Evolutionary conservation across 2,888 invertebrate species (phyloP).

Genomic region (Prosopocoilus inquinatus): DNA sequence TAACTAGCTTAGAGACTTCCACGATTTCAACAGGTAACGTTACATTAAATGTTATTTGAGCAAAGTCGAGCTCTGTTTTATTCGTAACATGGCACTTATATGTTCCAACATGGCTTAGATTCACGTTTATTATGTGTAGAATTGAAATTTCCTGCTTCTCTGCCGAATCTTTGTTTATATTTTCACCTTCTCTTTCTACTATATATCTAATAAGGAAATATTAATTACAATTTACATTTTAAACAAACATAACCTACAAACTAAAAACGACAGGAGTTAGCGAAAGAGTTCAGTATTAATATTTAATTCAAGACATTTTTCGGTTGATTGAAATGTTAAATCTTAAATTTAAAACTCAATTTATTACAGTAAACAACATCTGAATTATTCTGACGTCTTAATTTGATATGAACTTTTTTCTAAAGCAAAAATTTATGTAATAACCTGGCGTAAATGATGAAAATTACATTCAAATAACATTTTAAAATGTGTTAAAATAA

Average conservation of each 20-base stretch:
- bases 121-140: slow-evolving; percentile 56
- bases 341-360: too few species aligned
- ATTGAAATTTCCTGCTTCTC: slow-evolving; percentile 50
- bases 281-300: too few species aligned
- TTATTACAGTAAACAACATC: too few species aligned
- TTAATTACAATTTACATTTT: not conserved
- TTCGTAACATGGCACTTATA: slow-evolving; percentile 59
- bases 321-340: too few species aligned
- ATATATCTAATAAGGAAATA: slow-evolving; percentile 38
- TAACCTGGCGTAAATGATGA: too few species aligned
- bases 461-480: too few species aligned
- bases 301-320: too few species aligned
- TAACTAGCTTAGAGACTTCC: slow-evolving; percentile 49
- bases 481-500: too few species aligned
- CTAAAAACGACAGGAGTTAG: not conserved
- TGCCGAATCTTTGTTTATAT: slow-evolving; percentile 46
- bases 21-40: slow-evolving; percentile 54
- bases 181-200: slow-evolving; percentile 48
- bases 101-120: slow-evolving; percentile 59
- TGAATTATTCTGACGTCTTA: too few species aligned
- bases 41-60: slow-evolving; percentile 46
- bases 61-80: slow-evolving; percentile 40
- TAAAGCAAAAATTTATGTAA: too few species aligned
- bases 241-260: not conserved
- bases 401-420: too few species aligned